Evolutionary conservation across 2,888 invertebrate genomes (phyloP).

Genomic region (Drosophila diplacantha): DNA sequence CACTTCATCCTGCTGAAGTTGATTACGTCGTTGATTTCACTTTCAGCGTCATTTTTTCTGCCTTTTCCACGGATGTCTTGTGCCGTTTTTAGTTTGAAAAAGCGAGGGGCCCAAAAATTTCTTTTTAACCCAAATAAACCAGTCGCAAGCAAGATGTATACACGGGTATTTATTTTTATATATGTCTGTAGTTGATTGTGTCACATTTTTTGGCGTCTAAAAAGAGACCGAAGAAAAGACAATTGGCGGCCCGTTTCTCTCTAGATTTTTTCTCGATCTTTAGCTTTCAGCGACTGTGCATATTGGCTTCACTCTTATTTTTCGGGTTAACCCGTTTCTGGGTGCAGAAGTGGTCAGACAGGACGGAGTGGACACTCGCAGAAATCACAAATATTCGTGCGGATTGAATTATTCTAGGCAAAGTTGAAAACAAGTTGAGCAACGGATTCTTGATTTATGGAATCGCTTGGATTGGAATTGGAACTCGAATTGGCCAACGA

Average conservation of each 20-base stretch:
- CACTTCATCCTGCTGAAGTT: constrained; percentile 71
- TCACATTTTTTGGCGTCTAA: constrained; percentile 19
- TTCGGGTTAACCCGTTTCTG: constrained; percentile 34
- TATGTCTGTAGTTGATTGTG: constrained; percentile 35
- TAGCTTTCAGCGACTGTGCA: constrained; percentile 13
- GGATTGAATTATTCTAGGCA: constrained; percentile 37
- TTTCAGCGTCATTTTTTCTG: constrained; percentile 45
- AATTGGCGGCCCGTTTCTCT: constrained; percentile 39
- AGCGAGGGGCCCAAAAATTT: constrained; percentile 60
- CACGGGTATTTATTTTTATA: constrained; percentile 15
- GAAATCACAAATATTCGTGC: constrained; percentile 34
- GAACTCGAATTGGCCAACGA: constrained; percentile 32
- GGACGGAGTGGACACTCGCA: constrained; percentile 32
- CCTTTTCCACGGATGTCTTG: constrained; percentile 44
- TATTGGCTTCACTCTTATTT: constrained; percentile 16
- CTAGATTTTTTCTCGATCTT: constrained; percentile 34
- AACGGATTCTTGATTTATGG: constrained; percentile 56
- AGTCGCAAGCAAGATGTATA: constrained; percentile 55
- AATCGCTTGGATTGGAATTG: constrained; percentile 33
- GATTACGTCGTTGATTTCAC: constrained; percentile 71
- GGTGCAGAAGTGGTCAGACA: constrained; percentile 39
- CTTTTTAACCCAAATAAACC: constrained; percentile 73
- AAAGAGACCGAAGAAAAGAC: constrained; percentile 22
- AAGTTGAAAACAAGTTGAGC: constrained; percentile 35
- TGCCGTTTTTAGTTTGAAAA: constrained; percentile 52